Base-by-base conservation (phyloP, 2,797 vertebrate genomes). In the Tympanoctomys barrerae region DNA sequence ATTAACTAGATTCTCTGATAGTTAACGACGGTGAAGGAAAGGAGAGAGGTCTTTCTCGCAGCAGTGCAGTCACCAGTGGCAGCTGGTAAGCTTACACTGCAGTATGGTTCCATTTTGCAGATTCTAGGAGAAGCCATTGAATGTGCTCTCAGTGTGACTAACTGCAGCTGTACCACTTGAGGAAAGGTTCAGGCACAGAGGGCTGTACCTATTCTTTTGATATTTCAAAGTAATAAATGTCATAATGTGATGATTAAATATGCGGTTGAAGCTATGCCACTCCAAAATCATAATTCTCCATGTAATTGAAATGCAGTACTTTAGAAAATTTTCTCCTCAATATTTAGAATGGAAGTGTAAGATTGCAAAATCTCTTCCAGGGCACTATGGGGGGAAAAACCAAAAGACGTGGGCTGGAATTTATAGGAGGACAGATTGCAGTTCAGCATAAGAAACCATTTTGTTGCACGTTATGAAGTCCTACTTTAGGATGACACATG, bases 271-370 rank as follows among this genome's bases (percentile, higher is more conserved):
- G 46, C 57, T n/a, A 52, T 78, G 66, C 13, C 90, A 95, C 36
- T 83, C 86, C 82, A 78, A 36, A 21, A 54, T 93, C 66, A 49
- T 86, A 57, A 22, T 91, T 85, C 46, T 75, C 68, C 79, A 70
- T 93, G 91, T 91, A 59, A 86, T 90, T 87, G 46, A 54, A 77
- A 57, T 80, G 3, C 7, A 57, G 1, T 96, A 18, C 89, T 66
- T 42, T 88, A 49, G 59, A 87, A 93, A 54, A 13, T 62, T 42
- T 70, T 59, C 54, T 78, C 46, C 31, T 79, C 31, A 26, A 19
- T 73, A 81, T 87, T 96, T 88, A 90, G 31, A 92, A 95, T 39
- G 87, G 36, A 91, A 89, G 24, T 89, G 0, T 73, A 87, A 83
- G 19, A 71, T 81, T 90, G 28, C 46, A 68, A 95, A 91, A 86